phyloP scores from a whole-genome alignment of 2,113 vertebrate genomes.

The Stigmatopora nigra region DNA sequence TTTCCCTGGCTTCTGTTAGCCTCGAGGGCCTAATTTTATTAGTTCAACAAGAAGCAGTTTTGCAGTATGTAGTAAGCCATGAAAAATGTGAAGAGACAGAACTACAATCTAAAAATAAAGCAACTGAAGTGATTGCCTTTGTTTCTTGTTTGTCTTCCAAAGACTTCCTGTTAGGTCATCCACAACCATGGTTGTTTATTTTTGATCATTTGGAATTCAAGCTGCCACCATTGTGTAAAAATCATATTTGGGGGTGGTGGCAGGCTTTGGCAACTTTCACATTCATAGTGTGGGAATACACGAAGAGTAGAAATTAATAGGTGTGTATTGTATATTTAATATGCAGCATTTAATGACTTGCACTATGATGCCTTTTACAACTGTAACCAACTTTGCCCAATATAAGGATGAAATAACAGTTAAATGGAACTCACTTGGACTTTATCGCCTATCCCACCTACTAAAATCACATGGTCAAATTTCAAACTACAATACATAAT shows the following conservation, averaged over 20 bases:
- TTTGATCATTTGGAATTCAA: neutral
- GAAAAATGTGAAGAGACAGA: constrained; percentile 4
- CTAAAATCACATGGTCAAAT: neutral
- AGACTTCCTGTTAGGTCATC: neutral
- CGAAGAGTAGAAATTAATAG: too few species aligned
- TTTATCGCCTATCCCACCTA: neutral
- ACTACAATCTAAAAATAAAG: neutral
- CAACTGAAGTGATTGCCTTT: neutral
- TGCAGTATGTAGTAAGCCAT: constrained; percentile 19
- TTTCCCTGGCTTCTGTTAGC: constrained; percentile 32
- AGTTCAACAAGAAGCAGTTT: constrained; percentile 38
- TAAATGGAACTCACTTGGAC: neutral
- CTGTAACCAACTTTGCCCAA: neutral
- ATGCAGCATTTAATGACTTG: neutral
- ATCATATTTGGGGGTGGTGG: neutral
- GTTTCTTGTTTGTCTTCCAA: neutral
- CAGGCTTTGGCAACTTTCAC: too few species aligned
- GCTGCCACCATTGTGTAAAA: too few species aligned
- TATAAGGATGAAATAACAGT: neutral
- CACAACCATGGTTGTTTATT: neutral
- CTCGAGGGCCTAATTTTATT: constrained; percentile 47
- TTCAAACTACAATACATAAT: constrained; percentile 1
- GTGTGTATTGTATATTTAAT: neutral
- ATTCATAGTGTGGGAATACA: too few species aligned
- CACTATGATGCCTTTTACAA: neutral